A percentile compares a stretch with the other conserved stretches of the same genome.
Evolutionary conservation across 2,113 vertebrate genomes (phyloP).

Genomic region (Eleginops maclovinus): DNA sequence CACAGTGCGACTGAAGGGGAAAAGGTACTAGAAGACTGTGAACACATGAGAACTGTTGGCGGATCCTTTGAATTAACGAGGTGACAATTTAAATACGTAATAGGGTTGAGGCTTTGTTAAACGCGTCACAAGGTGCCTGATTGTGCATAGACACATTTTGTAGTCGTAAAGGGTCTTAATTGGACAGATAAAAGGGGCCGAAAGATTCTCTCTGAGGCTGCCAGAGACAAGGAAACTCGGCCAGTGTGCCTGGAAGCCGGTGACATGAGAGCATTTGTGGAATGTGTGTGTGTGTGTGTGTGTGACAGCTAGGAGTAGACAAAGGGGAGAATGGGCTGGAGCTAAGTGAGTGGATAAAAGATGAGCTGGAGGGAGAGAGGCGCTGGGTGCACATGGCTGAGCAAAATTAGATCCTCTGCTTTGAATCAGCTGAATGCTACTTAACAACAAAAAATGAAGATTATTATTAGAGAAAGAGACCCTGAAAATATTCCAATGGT

Average conservation of each 20-base stretch:
- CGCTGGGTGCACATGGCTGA: constrained; percentile 2
- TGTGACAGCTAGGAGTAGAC: constrained; percentile 8
- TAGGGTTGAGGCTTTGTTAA: constrained; percentile 37
- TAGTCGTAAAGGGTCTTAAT: constrained; percentile 42
- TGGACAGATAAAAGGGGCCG: constrained; percentile 34
- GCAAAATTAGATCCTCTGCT: constrained; percentile 60
- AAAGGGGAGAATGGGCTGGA: too few relatives aligned
- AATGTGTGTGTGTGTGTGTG: constrained; percentile 55
- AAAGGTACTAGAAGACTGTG: constrained; percentile 22
- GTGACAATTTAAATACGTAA: constrained; percentile 47
- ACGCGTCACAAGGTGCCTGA: constrained; percentile 31
- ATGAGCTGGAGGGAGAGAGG: constrained; percentile 39
- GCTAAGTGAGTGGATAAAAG: constrained; percentile 59
- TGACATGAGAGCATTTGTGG: constrained; percentile 35
- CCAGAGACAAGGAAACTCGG: constrained; percentile 62
- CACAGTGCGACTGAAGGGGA: constrained; percentile 24
- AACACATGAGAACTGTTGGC: constrained; percentile 3
- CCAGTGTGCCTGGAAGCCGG: constrained; percentile 70
- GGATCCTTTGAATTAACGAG: constrained; percentile 19
- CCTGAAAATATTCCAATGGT: neutral
- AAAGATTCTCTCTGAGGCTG: constrained; percentile 34
- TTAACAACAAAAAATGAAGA: constrained; percentile 19
- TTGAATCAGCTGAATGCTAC: constrained; percentile 41
- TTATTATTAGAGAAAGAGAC: constrained; percentile 10
- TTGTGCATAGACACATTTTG: constrained; percentile 23